Conservation (phyloP, 2,888 invertebrate species). For the Xestia xanthographa region DNA sequence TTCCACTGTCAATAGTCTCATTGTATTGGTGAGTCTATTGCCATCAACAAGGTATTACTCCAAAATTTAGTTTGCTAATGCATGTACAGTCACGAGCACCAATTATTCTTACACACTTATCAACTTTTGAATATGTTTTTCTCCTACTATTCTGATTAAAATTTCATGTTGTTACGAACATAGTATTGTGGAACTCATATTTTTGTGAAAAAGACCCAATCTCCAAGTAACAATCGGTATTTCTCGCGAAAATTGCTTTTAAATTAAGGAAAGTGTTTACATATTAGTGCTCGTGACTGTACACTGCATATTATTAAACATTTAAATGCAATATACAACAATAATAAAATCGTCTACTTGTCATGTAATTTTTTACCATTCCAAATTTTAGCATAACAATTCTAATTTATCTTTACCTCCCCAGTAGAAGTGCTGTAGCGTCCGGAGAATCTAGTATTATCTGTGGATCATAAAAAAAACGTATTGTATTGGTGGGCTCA, state of each 20-base stretch:
- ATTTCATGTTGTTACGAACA: no score
- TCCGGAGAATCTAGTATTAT: slow-evolving; percentile 79
- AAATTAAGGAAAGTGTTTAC: no score
- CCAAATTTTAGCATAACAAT: slow-evolving; percentile 19
- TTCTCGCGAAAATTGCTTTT: no score
- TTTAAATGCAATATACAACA: slow-evolving; percentile 28
- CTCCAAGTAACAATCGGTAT: no score
- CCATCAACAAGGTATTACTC: background rate
- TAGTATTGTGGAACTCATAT: no score
- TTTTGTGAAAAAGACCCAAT: no score
- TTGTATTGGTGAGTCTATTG: background rate
- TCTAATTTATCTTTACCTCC: slow-evolving; percentile 71
- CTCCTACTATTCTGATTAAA: no score
- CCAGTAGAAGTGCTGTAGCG: slow-evolving; percentile 78
- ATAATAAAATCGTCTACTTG: slow-evolving; percentile 24
- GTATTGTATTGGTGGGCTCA: background rate
- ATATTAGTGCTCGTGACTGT: no score
- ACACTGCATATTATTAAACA: background rate
- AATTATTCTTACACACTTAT: no score
- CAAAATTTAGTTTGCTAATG: background rate
- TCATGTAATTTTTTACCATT: slow-evolving; percentile 29
- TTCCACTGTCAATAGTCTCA: background rate
- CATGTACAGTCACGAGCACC: no score
- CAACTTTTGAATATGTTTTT: no score
- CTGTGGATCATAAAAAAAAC: slow-evolving; percentile 61